Conservation (phyloP, 2,113 vertebrate genomes). For the Ranitomeya imitator region DNA sequence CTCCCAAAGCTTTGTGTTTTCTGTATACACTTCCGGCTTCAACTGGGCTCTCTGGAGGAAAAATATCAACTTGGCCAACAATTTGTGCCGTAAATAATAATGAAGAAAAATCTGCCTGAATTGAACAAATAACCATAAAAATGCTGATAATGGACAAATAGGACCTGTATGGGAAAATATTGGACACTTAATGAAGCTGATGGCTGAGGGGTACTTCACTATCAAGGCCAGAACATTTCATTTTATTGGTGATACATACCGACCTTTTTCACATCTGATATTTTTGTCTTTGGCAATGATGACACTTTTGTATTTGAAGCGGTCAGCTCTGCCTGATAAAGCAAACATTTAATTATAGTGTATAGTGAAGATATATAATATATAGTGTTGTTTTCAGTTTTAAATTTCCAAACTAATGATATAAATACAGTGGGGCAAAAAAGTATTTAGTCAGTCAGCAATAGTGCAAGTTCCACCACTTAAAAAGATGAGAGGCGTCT, state of each 20-base stretch:
- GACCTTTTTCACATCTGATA: background rate
- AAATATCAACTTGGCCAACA: background rate
- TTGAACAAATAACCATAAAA: slow-evolving; percentile 1
- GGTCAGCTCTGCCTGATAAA: background rate
- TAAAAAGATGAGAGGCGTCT: too few relatives aligned
- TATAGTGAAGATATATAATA: too few relatives aligned
- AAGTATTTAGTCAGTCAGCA: too few relatives aligned
- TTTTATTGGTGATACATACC: background rate
- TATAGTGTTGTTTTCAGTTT: too few relatives aligned
- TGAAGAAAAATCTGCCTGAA: background rate
- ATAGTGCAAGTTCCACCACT: too few relatives aligned
- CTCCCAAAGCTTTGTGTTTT: slow-evolving; percentile 17
- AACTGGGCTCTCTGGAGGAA: background rate
- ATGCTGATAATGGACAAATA: background rate
- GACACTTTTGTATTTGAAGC: background rate
- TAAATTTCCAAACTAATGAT: too few relatives aligned
- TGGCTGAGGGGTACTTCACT: background rate
- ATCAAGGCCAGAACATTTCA: background rate
- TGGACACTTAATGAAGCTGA: background rate
- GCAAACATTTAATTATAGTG: too few relatives aligned
- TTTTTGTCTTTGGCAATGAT: background rate
- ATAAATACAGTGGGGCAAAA: too few relatives aligned
- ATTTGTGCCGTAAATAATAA: background rate
- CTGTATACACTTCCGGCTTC: slow-evolving; percentile 5
- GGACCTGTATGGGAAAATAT: background rate